Evolutionary conservation across 2,888 invertebrate species (phyloP).

Genomic region (Mythimna vitellina): DNA sequence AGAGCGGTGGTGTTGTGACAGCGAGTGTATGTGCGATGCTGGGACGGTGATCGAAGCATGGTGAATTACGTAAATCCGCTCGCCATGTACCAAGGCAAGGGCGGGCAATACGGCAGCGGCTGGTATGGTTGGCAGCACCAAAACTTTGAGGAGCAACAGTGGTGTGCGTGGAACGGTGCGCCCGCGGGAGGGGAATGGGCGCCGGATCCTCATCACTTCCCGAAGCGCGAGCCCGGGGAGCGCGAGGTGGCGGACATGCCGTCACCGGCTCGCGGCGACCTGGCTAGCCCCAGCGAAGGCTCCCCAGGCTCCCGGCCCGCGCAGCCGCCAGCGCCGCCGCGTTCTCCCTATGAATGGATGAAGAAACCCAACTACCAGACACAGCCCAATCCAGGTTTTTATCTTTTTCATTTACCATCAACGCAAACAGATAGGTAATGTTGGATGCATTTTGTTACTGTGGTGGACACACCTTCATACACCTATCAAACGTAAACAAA

Average conservation of each 20-base stretch:
- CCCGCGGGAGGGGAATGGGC: slow-evolving; percentile 88
- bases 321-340: slow-evolving; percentile 92
- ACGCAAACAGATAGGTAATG: not conserved
- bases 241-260: slow-evolving; percentile 86
- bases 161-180: slow-evolving; percentile 89
- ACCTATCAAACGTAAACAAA: slow-evolving; percentile 5
- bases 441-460: not conserved
- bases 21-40: slow-evolving; percentile 88
- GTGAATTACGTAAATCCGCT: slow-evolving; percentile 94
- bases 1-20: slow-evolving; percentile 82
- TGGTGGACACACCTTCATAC: slow-evolving; percentile 10
- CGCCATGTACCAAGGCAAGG: slow-evolving; percentile 93
- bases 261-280: slow-evolving; percentile 88
- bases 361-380: slow-evolving; percentile 96
- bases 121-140: slow-evolving; percentile 89
- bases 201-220: slow-evolving; percentile 87
- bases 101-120: slow-evolving; percentile 87
- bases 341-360: slow-evolving; percentile 98
- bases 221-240: slow-evolving; percentile 85
- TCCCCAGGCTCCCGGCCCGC: slow-evolving; percentile 88
- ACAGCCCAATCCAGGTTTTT: slow-evolving; percentile 95
- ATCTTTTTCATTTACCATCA: slow-evolving; percentile 58
- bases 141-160: slow-evolving; percentile 91
- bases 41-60: slow-evolving; percentile 91
- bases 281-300: slow-evolving; percentile 90